Base-by-base conservation (phyloP, 2,113 vertebrate genomes). In the Centropus unirufus region DNA sequence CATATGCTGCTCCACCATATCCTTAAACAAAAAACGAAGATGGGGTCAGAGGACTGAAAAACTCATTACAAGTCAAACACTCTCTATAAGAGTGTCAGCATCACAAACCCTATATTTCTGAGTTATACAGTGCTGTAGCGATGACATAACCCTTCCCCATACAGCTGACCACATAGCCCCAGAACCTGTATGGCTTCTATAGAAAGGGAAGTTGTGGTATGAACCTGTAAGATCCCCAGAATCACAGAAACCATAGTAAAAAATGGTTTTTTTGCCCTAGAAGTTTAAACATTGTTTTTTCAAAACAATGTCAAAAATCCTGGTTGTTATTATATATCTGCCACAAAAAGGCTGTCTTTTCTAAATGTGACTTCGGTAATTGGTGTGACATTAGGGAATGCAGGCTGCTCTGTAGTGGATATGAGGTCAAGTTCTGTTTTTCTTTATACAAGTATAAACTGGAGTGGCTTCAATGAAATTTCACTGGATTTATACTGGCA, bases 391-490 rank as follows among this genome's bases (percentile, higher is more conserved):
- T 76, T 36, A 74, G 69, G 68, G 89, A 93, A 82, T 7, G n/a
- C 54, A 92, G 61, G 54, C 69, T 92, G 69, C 40, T 84, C 39
- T 30, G 39, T 16, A 75, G 1, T 81, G 44, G 64, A 29, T 74
- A 54, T 61, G 62, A 92, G 90, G 61, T 93, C 73, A 92, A 68
- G 54, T 78, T 77, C 79, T 92, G 62, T 93, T 90, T 61, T 92
- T 22, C 20, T 95, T 93, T 70, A 83, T 59, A 22, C 47, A 74
- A 88, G 44, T 36, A 89, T 68, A 95, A 96, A 64, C 76, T 95
- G 86, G 69, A 95, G 57, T 66, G 79, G 76, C 81, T 92, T 91
- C 87, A 83, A 8, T 89, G 58, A 91, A 96, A 76, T 92, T 76
- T 55, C 16, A 14, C 46, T 76, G 79, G 80, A 87, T 91, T 96